Conservation (phyloP, 2,113 vertebrate genomes). For the Pituophis catenifer region DNA sequence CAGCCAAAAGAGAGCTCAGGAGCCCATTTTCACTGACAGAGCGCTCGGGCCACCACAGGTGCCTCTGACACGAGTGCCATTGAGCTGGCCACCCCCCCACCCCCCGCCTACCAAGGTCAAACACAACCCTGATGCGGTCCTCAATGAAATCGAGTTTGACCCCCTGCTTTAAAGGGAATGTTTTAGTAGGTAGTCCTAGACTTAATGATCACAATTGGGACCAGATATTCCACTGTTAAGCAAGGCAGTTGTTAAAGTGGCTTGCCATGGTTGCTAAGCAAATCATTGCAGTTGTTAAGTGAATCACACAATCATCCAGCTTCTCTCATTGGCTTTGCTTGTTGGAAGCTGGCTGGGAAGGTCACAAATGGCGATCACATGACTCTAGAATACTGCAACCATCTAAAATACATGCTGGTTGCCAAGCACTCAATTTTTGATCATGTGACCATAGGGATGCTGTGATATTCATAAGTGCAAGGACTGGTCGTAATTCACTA, state of each 20-base stretch:
- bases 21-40: too few species aligned
- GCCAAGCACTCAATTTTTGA: background rate
- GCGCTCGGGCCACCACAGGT: too few species aligned
- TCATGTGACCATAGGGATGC: background rate
- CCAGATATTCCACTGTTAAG: background rate
- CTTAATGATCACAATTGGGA: background rate
- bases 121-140: too few species aligned
- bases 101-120: background rate
- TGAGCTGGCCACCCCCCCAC: too few species aligned
- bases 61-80: too few species aligned
- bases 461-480: too few species aligned
- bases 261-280: background rate
- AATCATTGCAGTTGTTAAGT: background rate
- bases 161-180: conserved; percentile 34
- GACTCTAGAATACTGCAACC: background rate
- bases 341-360: background rate
- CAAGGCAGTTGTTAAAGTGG: background rate
- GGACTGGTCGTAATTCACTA: background rate
- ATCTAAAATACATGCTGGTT: background rate
- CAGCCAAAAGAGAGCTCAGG: too few species aligned
- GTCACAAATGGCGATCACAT: background rate
- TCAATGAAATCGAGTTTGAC: too few species aligned
- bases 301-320: background rate
- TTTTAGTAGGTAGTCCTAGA: background rate
- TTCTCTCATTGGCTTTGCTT: background rate